Conservation (phyloP, 2,888 invertebrate genomes). For the Euphydryas editha region DNA sequence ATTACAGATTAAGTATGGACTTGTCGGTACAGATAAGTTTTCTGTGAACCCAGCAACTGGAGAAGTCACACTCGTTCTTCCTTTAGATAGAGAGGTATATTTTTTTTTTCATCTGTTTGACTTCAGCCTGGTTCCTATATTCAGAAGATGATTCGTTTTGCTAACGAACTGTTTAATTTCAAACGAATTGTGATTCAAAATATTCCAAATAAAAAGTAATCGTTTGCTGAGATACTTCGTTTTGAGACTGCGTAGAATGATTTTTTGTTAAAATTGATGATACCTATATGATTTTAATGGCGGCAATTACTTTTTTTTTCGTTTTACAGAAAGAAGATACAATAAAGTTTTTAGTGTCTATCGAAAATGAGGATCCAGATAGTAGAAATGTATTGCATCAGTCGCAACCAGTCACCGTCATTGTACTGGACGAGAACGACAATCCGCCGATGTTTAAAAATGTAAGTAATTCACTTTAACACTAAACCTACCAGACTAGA, state of each 20-base stretch:
- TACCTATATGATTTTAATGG: too few relatives aligned
- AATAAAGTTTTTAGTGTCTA: slow-evolving; percentile 90
- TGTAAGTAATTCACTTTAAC: slow-evolving; percentile 74
- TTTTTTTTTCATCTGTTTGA: not conserved
- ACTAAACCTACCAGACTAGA: too few relatives aligned
- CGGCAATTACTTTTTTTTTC: not conserved
- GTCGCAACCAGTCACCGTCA: slow-evolving; percentile 89
- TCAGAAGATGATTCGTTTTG: too few relatives aligned
- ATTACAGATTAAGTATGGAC: slow-evolving; percentile 84
- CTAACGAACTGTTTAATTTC: too few relatives aligned
- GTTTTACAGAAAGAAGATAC: slow-evolving; percentile 88
- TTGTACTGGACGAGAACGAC: slow-evolving; percentile 94
- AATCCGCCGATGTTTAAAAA: slow-evolving; percentile 91
- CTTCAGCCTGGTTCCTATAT: too few relatives aligned
- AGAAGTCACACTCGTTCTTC: slow-evolving; percentile 89
- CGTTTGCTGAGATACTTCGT: too few relatives aligned
- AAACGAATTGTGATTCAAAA: too few relatives aligned
- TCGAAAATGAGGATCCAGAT: slow-evolving; percentile 88
- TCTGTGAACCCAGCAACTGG: slow-evolving; percentile 90
- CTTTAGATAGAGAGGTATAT: slow-evolving; percentile 91
- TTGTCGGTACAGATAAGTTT: slow-evolving; percentile 92
- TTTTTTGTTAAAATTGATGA: too few relatives aligned
- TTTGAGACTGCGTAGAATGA: too few relatives aligned
- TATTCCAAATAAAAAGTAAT: too few relatives aligned
- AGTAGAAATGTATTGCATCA: slow-evolving; percentile 88